Evolutionary conservation across 2,113 vertebrate genomes (phyloP), one percentile per base, ranked within the genome.

Genomic region (Mus spicilegus): DNA sequence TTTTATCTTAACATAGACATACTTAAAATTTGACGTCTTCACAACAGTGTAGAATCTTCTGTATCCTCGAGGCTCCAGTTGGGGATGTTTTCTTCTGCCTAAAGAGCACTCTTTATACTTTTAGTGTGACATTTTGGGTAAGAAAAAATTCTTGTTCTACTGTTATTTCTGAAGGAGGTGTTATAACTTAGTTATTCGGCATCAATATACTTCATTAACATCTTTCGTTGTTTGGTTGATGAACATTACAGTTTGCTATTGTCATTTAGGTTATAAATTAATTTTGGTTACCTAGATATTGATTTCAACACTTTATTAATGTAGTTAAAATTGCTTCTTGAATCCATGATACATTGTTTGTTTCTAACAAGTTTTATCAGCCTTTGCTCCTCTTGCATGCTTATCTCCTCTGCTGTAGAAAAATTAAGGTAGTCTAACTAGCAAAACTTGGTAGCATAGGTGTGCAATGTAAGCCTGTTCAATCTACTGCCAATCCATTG

Each of bases 201-300:
- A 82, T 90, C 33, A 24, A 69, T 87, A 69, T 51, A 20, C 72
- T 77, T 87, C 14, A 33, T 19, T 77, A 86, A 67, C 33, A 13
- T 49, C 24, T n/a, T 76, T 28, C 6, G 65, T 89, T 78, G 7
- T 65, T 39, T 89, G 26, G 1, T 67, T 61, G 73, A 80, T 49
- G 6, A 49, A 61, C 70, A 36, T 36, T 51, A 78, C 20, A 85
- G 54, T 89, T 69, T 51, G 39, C 36, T 89, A 30, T 39, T 88
- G 4, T 72, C 54, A 9, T 28, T 39, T 93, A 36, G 88, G 36
- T 9, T 58, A 46, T 90, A 9, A 87, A 20, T 51, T 93, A 54
- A 54, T 4, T 36, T 13, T 77, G 10, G 7, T 8, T 1, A 28
- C 0, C 5, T 63, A 3, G 0, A 9, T 72, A 77, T 63, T 42